A percentile compares a stretch with the other conserved stretches of the same genome.
These are phyloP conservation scores for Erethizon dorsatum DNA, from an alignment of 2,797 vertebrate species.

Conservation along the genomic window DNA sequence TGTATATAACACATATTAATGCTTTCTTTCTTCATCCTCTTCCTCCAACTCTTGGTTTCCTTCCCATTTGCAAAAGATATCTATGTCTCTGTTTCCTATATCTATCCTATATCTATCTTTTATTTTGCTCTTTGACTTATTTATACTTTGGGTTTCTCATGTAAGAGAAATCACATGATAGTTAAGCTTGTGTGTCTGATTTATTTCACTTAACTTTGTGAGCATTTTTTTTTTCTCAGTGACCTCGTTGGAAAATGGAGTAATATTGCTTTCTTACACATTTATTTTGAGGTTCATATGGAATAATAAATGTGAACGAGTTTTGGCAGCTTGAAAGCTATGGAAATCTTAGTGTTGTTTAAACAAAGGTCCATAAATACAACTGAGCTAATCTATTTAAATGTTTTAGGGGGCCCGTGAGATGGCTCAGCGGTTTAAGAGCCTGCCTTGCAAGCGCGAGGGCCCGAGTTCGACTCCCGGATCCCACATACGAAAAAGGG, in stretches of 20 bases:
- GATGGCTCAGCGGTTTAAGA: no score
- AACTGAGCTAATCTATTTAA: slow-evolving; percentile 62
- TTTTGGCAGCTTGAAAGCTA: slow-evolving; percentile 29
- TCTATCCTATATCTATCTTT: not conserved
- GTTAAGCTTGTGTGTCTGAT: not conserved
- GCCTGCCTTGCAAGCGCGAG: no score
- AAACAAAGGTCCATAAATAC: slow-evolving; percentile 69
- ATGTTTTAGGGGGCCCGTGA: slow-evolving; percentile 43
- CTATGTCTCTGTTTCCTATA: not conserved
- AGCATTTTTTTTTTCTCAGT: not conserved
- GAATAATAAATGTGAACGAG: slow-evolving; percentile 58
- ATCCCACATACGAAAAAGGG: no score
- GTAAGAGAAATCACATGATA: not conserved
- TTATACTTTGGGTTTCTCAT: not conserved
- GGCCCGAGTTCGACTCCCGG: no score
- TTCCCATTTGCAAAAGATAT: not conserved
- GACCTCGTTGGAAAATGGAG: not conserved
- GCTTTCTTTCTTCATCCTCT: not conserved
- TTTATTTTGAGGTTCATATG: slow-evolving; percentile 52
- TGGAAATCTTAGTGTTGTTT: slow-evolving; percentile 56
- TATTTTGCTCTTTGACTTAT: not conserved
- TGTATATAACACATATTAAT: not conserved
- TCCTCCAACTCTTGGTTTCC: not conserved
- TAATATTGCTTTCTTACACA: slow-evolving; percentile 27
- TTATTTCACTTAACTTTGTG: not conserved